phyloP scores from a whole-genome alignment of 2,113 vertebrate genomes.

The Misgurnus mizolepis region DNA sequence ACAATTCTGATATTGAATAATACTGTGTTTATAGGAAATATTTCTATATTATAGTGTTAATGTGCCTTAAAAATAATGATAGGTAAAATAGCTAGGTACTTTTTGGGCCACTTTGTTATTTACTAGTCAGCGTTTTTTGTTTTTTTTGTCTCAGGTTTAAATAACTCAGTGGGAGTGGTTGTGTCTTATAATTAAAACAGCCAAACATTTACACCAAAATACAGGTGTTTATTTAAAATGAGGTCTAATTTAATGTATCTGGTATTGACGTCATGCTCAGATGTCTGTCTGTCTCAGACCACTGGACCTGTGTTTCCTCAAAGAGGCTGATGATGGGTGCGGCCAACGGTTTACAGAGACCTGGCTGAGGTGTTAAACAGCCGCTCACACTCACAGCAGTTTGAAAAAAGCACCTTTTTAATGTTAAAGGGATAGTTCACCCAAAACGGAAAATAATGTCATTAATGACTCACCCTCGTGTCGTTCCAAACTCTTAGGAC shows the following conservation, averaged over 20 bases:
- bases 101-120: no score
- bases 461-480: no score
- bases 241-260: neutral
- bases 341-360: neutral
- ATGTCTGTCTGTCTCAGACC: conserved; percentile 14
- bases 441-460: no score
- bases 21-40: no score
- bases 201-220: neutral
- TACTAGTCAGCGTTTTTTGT: no score
- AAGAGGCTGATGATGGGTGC: conserved; percentile 11
- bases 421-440: no score
- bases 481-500: no score
- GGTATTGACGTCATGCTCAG: conserved; percentile 7
- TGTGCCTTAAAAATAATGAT: no score
- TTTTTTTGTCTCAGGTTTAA: neutral
- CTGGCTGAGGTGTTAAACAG: conserved; percentile 28
- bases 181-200: neutral
- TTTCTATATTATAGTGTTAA: no score
- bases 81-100: no score
- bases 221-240: neutral
- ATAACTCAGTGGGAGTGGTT: neutral
- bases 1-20: no score
- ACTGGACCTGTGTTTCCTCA: conserved; percentile 23
- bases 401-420: neutral
- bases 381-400: neutral